Base-by-base conservation (phyloP, 2,888 invertebrate genomes). In the Agrochola circellaris region DNA sequence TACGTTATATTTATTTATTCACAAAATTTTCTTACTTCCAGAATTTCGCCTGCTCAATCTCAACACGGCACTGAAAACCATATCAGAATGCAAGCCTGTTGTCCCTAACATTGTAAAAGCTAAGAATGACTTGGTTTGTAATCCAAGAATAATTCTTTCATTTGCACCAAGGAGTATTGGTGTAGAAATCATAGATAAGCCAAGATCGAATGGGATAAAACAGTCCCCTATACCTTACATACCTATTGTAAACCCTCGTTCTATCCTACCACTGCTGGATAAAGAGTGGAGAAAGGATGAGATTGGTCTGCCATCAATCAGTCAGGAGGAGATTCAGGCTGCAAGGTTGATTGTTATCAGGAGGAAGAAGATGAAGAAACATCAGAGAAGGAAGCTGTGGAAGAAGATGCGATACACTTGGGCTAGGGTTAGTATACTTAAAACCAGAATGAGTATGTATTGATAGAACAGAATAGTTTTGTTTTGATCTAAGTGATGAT, bases 341-440 rank as follows among this genome's bases (percentile, higher is more conserved):
- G 97, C 97, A 0, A 96, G 98, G 72, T 93, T 99, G 77, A 98
- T 99, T 84, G 98, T 98, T 0, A 98, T 99, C 56, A 97, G 99
- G 69, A 96, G 98, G 70, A 97, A 97, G 73, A 99, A 99, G 95
- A 99, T 99, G 98, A 98, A 98, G 93, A 98, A 98, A 89, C 99
- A 99, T 91, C 98, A 99, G 92, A 95, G 98, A 66, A 98, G 95
- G 92, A 99, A 99, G 94, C 95, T 98, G 74, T 97, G 98, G 84
- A 98, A 98, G 92, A 97, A 97, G 89, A 98, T 98, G 98, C 98
- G 98, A 89, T 98, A 97, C 93, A 97, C 97, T 82, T 98, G 98
- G 97, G 98, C 97, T 1, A 98, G 98, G 94, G 97, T 88, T 23
- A 68, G 89, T 87, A 77, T 54, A 30, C 13, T n/a, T 17, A 20